A percentile compares a stretch with the other conserved stretches of the same genome.
Conservation (phyloP, 2,888 invertebrate genomes). For the Alloplasta piceator region DNA sequence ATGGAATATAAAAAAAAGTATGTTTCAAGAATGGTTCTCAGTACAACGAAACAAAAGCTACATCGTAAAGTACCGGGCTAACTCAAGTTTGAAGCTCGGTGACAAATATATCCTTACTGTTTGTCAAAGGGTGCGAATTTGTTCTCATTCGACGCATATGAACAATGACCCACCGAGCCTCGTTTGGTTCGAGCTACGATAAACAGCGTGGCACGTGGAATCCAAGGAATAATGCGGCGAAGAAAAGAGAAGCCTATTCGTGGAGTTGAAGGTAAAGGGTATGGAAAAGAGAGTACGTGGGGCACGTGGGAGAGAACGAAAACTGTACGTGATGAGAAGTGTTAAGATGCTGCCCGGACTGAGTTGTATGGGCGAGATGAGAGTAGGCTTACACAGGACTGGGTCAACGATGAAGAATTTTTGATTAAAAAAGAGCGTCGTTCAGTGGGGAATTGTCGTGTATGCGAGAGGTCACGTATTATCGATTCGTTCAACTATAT, state of each 20-base stretch:
- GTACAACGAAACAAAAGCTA: no score
- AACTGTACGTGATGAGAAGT: conserved; percentile 7
- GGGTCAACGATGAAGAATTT: conserved; percentile 70
- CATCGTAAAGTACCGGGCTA: no score
- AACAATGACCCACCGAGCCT: no score
- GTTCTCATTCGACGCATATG: no score
- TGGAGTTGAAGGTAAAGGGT: not conserved
- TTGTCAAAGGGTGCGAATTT: no score
- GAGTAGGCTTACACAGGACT: conserved; percentile 66
- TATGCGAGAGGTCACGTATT: conserved; percentile 65
- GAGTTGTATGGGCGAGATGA: conserved; percentile 19
- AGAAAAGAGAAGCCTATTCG: not conserved
- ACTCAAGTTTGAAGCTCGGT: no score
- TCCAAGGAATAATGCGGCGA: no score
- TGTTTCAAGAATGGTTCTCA: no score
- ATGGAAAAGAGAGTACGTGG: not conserved
- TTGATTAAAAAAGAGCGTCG: conserved; percentile 72
- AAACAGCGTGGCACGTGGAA: no score
- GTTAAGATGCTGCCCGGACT: conserved; percentile 2
- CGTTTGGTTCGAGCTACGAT: no score
- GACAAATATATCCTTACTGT: no score
- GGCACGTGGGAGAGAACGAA: not conserved
- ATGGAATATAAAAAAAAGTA: no score
- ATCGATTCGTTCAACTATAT: conserved; percentile 57
- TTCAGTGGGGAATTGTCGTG: conserved; percentile 51